Conservation (phyloP, 2,797 vertebrate genomes). For the Neostethus bicornis region DNA sequence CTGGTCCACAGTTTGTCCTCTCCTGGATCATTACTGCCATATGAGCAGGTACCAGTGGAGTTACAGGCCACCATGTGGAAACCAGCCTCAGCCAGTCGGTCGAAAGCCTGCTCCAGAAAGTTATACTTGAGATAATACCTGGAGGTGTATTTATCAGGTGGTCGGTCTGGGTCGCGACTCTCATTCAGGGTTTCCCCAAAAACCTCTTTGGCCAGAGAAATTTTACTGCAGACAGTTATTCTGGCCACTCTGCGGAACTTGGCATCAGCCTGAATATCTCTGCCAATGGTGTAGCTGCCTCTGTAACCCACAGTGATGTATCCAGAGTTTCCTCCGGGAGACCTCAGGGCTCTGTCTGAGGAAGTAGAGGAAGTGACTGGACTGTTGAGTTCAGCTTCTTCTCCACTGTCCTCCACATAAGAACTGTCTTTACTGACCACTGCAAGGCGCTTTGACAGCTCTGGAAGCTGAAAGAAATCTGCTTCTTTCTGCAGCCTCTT, state of each 20-base stretch:
- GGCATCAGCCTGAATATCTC: constrained; percentile 91
- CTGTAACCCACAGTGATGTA: constrained; percentile 92
- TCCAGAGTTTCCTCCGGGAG: constrained; percentile 67
- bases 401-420: constrained; percentile 70
- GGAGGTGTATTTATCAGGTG: constrained; percentile 90
- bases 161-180: constrained; percentile 90
- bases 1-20: constrained; percentile 97
- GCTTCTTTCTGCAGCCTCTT: constrained; percentile 87
- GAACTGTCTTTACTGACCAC: constrained; percentile 78
- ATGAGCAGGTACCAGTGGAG: constrained; percentile 91
- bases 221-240: constrained; percentile 92
- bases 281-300: constrained; percentile 90
- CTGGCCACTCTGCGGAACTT: constrained; percentile 91
- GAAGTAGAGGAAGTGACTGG: constrained; percentile 61
- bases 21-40: constrained; percentile 84
- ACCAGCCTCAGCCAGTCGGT: constrained; percentile 86
- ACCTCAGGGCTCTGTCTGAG: constrained; percentile 51
- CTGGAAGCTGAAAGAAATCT: constrained; percentile 89
- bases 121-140: constrained; percentile 93
- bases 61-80: constrained; percentile 94
- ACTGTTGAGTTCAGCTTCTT: constrained; percentile 78
- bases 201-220: constrained; percentile 89
- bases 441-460: constrained; percentile 83
- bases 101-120: constrained; percentile 95
- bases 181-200: constrained; percentile 93